Base-by-base conservation (phyloP, 2,888 invertebrate species). In the Ochropleura plecta region DNA sequence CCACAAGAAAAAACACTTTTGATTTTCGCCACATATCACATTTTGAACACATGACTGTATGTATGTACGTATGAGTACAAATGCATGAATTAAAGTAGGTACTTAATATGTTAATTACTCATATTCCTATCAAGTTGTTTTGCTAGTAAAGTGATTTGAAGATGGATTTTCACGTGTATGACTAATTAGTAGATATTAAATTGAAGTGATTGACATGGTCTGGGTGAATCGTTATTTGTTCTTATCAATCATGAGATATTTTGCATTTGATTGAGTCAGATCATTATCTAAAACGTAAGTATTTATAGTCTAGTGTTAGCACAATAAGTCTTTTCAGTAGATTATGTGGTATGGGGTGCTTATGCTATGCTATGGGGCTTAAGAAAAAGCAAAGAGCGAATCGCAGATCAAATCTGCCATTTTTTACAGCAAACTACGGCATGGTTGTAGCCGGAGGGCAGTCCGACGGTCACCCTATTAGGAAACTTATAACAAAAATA, bases 101-200 rank as follows among this genome's bases (percentile, higher is more conserved):
- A 51, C 67, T 44, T 16, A 30, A 20, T 20, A 69, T n/a, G 14
- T 51, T 18, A 8, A 42, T 44, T 10, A 67, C 30, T 14, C 12
- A 49, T 49, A 63, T 64, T 49, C 18, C 0, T 51, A 14, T 1
- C 10, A 71, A 46, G 69, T 68, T 55, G 44, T 70, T 51, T 30
- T 16, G 7, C 0, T 30, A 30, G 14, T 49, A 14, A 49, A 49
- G 49, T 62, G n/a, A n/a, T 10, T n/a, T 40, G n/a, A 30, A 68
- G 30, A 53, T 68, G 44, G 44, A 18, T 70, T 70, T 42, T 66
- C 51, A 51, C 51, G 44, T 12, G 2, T 51, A 66, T 65, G 42
- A 65, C 20, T 64, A 64, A 49, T 42, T 42, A 49, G 8, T 48
- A 64, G 30, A 53, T 67, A 68, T 5, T 5, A 18, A 0, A n/a